These are phyloP conservation scores for Charaxes varanes DNA, from an alignment of 1,140 invertebrate genomes.

Conservation along the genomic window DNA sequence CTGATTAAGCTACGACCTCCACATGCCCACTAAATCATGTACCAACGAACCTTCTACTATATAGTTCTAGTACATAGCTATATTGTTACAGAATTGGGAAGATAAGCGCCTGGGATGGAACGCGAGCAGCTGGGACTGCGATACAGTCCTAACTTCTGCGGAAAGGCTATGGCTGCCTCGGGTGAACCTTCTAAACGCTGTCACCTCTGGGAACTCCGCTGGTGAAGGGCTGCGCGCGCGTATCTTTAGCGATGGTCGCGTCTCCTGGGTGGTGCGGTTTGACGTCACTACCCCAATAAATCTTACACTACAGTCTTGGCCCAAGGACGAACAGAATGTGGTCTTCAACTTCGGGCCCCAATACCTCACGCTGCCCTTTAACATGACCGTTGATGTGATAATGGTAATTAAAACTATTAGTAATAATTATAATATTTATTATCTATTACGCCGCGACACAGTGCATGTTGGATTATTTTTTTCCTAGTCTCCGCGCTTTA, in stretches of 20 bases:
- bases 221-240: constrained; percentile 33
- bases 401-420: too few species aligned
- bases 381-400: constrained; percentile 13
- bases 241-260: constrained; percentile 28
- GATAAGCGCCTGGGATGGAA: constrained; percentile 52
- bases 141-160: constrained; percentile 23
- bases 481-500: too few species aligned
- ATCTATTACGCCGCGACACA: too few species aligned
- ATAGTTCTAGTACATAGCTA: too few species aligned
- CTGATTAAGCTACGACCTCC: too few species aligned
- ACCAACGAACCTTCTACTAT: too few species aligned
- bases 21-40: too few species aligned
- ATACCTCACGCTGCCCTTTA: constrained; percentile 26
- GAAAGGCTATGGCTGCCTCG: constrained; percentile 52
- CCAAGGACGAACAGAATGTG: constrained; percentile 34
- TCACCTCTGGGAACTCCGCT: constrained; percentile 16
- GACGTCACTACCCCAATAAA: constrained; percentile 37
- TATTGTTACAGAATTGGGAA: constrained; percentile 39
- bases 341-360: constrained; percentile 45
- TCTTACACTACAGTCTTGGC: constrained; percentile 40
- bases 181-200: constrained; percentile 38
- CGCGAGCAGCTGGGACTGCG: constrained; percentile 40
- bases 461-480: too few species aligned
- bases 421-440: too few species aligned
- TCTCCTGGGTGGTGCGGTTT: constrained; percentile 33